A percentile compares a stretch with the other conserved stretches of the same genome.
These are phyloP conservation scores for Azemiops feae DNA, from an alignment of 2,113 vertebrate species.

Conservation along the genomic window DNA sequence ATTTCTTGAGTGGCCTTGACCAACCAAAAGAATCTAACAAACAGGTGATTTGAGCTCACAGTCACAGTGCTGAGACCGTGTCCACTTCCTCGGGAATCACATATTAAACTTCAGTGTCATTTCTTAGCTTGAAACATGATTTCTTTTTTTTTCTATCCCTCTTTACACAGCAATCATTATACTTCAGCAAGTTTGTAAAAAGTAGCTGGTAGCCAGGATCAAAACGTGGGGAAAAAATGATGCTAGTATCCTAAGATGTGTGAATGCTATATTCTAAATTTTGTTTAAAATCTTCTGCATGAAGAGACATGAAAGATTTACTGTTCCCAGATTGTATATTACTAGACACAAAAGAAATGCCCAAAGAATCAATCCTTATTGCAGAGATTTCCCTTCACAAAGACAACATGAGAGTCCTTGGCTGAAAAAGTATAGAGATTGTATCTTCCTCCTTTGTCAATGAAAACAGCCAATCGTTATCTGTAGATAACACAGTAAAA, in stretches of 20 bases:
- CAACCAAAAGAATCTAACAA: background rate
- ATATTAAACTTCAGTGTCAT: background rate
- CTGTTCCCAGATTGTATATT: background rate
- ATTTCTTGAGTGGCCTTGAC: background rate
- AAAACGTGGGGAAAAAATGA: slow-evolving; percentile 50
- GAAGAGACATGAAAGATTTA: slow-evolving; percentile 17
- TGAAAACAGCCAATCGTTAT: background rate
- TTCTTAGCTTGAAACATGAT: background rate
- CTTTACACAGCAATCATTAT: slow-evolving; percentile 55
- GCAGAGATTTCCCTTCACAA: slow-evolving; percentile 27
- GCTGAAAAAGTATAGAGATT: slow-evolving; percentile 1
- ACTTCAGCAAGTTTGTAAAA: slow-evolving; percentile 54
- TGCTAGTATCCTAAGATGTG: slow-evolving; percentile 21
- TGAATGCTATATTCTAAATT: slow-evolving; percentile 38
- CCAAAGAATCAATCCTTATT: slow-evolving; percentile 20
- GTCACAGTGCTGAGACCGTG: background rate
- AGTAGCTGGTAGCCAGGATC: slow-evolving; percentile 49
- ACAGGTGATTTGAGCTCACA: background rate
- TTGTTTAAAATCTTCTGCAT: slow-evolving; percentile 19
- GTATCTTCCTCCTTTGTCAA: background rate
- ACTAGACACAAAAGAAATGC: slow-evolving; percentile 1
- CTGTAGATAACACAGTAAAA: accelerated
- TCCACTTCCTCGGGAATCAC: background rate
- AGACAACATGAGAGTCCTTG: background rate
- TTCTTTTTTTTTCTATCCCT: slow-evolving; percentile 35